Percentiles rank a stretch among this genome's conserved stretches.
Conservation (phyloP, 1,140 invertebrate species). For the Mylabris phalerata region DNA sequence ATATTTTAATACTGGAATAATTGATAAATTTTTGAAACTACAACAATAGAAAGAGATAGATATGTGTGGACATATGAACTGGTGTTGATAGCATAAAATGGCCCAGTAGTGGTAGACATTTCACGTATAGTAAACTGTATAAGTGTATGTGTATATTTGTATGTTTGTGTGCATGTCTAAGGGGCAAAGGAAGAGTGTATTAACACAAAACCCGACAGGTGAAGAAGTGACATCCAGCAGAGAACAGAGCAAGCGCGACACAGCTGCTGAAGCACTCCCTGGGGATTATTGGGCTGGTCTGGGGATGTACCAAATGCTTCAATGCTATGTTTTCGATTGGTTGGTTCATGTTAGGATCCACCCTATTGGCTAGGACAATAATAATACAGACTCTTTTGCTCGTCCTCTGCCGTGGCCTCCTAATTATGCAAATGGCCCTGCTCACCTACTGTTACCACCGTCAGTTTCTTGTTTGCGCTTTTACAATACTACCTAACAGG, state of each 20-base stretch:
- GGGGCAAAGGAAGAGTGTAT: too few species aligned
- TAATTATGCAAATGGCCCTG: slow-evolving; percentile 25
- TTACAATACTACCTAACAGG: slow-evolving; percentile 15
- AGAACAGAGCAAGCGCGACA: slow-evolving; percentile 13
- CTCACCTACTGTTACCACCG: slow-evolving; percentile 24
- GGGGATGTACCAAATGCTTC: slow-evolving; percentile 3
- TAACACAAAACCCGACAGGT: slow-evolving; percentile 2
- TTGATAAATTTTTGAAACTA: not conserved
- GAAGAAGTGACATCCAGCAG: slow-evolving; percentile 14
- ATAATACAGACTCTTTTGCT: slow-evolving; percentile 19
- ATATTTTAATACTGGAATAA: not conserved
- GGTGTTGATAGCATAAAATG: slow-evolving; percentile 6
- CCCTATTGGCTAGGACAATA: slow-evolving; percentile 7
- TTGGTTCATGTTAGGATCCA: slow-evolving; percentile 5
- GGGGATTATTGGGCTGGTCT: slow-evolving; percentile 1
- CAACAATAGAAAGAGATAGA: not conserved
- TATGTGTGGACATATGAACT: not conserved
- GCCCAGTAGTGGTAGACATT: not conserved
- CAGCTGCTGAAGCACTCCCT: slow-evolving; percentile 11
- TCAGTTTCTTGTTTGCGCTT: slow-evolving; percentile 23
- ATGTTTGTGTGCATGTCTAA: too few species aligned
- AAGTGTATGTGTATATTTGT: too few species aligned
- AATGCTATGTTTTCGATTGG: slow-evolving; percentile 6
- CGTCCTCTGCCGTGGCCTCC: slow-evolving; percentile 17
- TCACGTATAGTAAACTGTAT: too few species aligned